These are phyloP conservation scores for Anguilla rostrata DNA, from an alignment of 2,113 vertebrate genomes.

Conservation along the genomic window DNA sequence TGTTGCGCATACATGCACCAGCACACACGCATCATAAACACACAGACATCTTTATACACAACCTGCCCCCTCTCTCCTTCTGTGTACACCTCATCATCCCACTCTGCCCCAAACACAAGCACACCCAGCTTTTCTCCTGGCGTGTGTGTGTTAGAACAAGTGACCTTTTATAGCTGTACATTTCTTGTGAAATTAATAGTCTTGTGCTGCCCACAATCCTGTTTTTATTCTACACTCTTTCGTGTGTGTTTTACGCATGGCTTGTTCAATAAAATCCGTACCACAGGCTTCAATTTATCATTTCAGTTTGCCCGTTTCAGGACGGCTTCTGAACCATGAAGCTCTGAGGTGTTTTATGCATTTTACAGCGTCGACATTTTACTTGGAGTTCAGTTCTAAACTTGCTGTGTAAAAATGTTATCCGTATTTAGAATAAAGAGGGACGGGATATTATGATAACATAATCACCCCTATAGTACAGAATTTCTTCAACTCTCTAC, in stretches of 20 bases:
- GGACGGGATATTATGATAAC: too few relatives aligned
- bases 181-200: constrained; percentile 23
- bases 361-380: neutral
- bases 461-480: too few relatives aligned
- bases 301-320: neutral
- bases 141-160: constrained; percentile 16
- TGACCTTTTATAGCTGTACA: constrained; percentile 25
- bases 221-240: constrained; percentile 23
- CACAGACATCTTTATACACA: constrained; percentile 2
- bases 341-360: neutral
- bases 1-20: neutral
- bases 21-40: neutral
- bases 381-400: neutral
- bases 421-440: neutral
- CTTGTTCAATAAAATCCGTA: constrained; percentile 30
- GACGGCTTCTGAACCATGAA: constrained; percentile 6
- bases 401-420: neutral
- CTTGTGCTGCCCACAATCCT: constrained; percentile 21
- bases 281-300: constrained; percentile 14
- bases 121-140: neutral
- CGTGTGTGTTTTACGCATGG: constrained; percentile 16
- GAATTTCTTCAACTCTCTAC: too few relatives aligned
- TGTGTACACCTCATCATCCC: neutral
- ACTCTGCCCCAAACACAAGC: constrained; percentile 6
- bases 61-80: neutral